Evolutionary conservation across 1,140 invertebrate genomes (phyloP).

Genomic region (Sitodiplosis mosellana): DNA sequence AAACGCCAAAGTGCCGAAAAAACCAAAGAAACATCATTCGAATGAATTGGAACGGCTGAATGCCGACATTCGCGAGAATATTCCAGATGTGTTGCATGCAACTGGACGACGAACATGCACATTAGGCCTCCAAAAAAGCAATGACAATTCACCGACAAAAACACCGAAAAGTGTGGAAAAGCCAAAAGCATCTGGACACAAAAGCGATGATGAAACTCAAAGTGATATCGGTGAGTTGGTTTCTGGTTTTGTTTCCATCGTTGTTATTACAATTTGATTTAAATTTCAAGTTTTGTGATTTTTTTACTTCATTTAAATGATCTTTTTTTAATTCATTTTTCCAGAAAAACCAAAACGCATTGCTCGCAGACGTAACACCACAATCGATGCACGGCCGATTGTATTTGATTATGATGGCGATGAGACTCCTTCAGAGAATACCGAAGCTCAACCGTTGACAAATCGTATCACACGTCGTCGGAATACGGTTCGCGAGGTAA

Average conservation of each 20-base stretch:
- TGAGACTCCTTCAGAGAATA: neutral
- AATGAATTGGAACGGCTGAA: constrained; percentile 36
- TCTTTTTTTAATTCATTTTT: no score
- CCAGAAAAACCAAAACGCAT: no score
- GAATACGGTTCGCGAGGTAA: no score
- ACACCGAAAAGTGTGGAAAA: constrained; percentile 4
- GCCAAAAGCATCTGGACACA: constrained; percentile 5
- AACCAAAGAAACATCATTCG: constrained; percentile 9
- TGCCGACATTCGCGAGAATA: constrained; percentile 41
- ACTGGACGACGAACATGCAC: constrained; percentile 27
- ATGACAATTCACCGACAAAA: constrained; percentile 3
- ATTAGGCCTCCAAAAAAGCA: neutral
- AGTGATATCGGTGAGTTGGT: no score
- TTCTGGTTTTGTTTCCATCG: no score
- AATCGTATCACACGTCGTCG: no score
- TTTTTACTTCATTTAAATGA: no score
- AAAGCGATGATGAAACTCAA: constrained; percentile 1
- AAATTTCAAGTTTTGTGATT: no score
- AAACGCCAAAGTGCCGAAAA: neutral
- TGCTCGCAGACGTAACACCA: no score
- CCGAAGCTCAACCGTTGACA: no score
- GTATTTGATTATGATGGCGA: constrained; percentile 7
- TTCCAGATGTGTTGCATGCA: constrained; percentile 34
- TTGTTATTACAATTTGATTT: no score
- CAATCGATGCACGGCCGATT: no score